Conservation (phyloP, 2,797 vertebrate genomes). For the Megaceryle alcyon region DNA sequence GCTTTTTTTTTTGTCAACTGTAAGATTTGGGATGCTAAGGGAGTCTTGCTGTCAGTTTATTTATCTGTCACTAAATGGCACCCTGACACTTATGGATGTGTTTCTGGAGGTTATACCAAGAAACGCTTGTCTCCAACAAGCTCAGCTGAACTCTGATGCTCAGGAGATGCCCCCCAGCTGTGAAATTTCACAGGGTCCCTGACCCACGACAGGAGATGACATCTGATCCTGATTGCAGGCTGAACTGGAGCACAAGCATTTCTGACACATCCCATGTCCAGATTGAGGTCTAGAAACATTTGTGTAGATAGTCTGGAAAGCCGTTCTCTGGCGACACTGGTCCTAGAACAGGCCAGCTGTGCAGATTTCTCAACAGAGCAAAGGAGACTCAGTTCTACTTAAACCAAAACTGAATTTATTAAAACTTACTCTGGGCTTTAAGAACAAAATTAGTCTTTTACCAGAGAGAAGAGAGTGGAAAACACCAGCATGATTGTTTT, state of each 20-base stretch:
- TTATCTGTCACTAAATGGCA: background rate
- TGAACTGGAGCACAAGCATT: background rate
- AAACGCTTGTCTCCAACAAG: background rate
- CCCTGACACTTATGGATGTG: background rate
- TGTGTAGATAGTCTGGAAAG: background rate
- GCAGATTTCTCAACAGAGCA: background rate
- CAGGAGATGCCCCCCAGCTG: background rate
- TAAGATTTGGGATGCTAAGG: background rate
- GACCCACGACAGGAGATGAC: rapidly evolving
- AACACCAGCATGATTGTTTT: background rate
- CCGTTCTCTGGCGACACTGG: background rate
- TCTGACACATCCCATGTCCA: background rate
- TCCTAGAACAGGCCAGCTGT: background rate
- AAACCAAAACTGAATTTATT: background rate
- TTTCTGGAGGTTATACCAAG: background rate
- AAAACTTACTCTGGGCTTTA: background rate
- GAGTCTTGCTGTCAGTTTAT: background rate
- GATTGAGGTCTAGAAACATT: background rate
- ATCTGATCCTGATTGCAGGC: background rate
- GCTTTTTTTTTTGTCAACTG: background rate
- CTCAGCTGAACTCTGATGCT: background rate
- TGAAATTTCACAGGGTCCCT: rapidly evolving
- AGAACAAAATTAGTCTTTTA: conserved; percentile 15
- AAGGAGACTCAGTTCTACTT: background rate
- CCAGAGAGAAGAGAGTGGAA: background rate